Conservation (phyloP, 2,113 vertebrate genomes). For the Piaya cayana region DNA sequence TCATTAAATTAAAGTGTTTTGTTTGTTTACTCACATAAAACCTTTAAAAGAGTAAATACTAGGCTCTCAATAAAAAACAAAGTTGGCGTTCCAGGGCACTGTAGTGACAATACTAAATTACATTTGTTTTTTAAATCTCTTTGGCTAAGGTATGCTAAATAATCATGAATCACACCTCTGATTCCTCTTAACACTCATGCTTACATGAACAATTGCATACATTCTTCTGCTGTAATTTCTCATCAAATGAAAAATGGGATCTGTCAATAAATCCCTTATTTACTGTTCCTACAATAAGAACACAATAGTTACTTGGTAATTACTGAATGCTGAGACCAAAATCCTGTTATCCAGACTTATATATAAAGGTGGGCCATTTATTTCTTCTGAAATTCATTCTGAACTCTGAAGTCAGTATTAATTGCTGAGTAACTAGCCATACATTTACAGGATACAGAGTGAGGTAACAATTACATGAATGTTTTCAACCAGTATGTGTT, state of each 20-base stretch:
- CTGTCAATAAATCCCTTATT: background rate
- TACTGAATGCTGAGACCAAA: background rate
- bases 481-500: background rate
- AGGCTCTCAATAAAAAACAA: background rate
- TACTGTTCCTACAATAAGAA: background rate
- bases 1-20: background rate
- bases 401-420: background rate
- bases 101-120: background rate
- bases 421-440: background rate
- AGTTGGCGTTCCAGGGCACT: background rate
- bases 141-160: background rate
- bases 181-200: background rate
- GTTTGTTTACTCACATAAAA: background rate
- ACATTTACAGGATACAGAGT: background rate
- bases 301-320: background rate
- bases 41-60: background rate
- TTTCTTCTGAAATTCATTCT: background rate
- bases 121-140: background rate
- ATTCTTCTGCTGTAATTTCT: background rate
- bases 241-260: background rate
- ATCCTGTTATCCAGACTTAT: background rate
- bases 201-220: background rate
- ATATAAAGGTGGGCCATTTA: background rate
- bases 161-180: background rate
- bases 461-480: background rate